Evolutionary conservation across 1,140 invertebrate genomes (phyloP), one percentile per base, ranked within the genome.

Genomic region (Leptestheria dahalacensis): DNA sequence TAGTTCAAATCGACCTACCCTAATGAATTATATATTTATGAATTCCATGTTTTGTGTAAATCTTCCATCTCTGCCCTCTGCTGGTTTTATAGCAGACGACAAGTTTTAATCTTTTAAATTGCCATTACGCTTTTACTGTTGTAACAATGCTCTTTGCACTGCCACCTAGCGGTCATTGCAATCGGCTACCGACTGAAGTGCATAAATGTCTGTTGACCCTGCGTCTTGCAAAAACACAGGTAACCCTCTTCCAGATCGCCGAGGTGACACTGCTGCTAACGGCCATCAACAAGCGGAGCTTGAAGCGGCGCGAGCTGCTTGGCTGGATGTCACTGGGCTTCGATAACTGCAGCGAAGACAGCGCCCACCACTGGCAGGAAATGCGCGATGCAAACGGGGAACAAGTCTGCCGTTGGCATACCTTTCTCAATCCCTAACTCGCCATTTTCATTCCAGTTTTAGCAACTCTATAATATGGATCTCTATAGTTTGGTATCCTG

Each of bases 241-340:
- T 96, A 66, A 90, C 91, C 28, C 75, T 95, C 59, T 97, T 95
- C 70, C 91, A 96, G 78, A 75, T 96, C 49, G 88, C 85, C n/a
- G 92, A 97, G 65, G 91, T 96, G 12, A 94, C 91, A 0, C 75
- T 97, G 53, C 92, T 94, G 80, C 80, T 94, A 49, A 90, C 90
- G 0, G 89, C 95, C 15, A 95, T 94, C 76, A 91, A 91, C 71
- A 82, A 85, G 60, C 83, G 88, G 60, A 83, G 88, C 65, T 91
- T 95, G 76, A 95, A 94, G 65, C 84, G 89, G 61, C 94, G 94
- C 66, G 91, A 96, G 71, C 90, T 95, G 85, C 88, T 95, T 61
- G 92, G 92, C 50, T 96, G 92, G 91, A 91, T 95, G 73, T 88
- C 89, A 60, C 71, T 96, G 52, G 92, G 92, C 12, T 75, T 89